Evolutionary conservation across 2,797 vertebrate species (phyloP).

Genomic region (Cyclura pinguis): DNA sequence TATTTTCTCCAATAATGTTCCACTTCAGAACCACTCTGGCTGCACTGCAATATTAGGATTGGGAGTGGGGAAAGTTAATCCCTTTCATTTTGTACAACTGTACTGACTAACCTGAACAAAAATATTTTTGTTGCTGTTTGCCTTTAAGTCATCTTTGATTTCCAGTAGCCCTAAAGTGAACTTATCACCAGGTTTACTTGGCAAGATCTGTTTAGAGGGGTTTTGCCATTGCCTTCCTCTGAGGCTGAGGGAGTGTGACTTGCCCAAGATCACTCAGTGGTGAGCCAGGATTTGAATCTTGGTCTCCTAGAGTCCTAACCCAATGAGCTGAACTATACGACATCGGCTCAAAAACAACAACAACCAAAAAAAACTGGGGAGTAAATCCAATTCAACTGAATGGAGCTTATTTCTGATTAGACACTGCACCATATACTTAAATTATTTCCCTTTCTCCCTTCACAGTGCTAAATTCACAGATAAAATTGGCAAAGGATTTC

Average conservation of each 20-base stretch:
- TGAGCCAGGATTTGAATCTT: too few species aligned
- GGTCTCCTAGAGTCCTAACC: too few species aligned
- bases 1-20: not conserved
- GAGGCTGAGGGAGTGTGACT: too few species aligned
- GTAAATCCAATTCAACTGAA: not conserved
- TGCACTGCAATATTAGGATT: not conserved
- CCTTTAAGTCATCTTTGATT: too few species aligned
- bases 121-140: too few species aligned
- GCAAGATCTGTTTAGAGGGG: too few species aligned
- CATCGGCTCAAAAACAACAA: too few species aligned
- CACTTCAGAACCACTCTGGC: not conserved
- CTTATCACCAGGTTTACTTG: too few species aligned
- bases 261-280: too few species aligned
- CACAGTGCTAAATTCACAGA: constrained; percentile 10
- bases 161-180: too few species aligned
- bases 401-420: not conserved
- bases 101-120: too few species aligned
- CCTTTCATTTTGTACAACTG: not conserved
- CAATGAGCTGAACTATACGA: not conserved
- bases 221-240: too few species aligned
- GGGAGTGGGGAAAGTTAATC: not conserved
- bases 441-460: constrained; percentile 17
- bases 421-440: not conserved
- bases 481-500: constrained; percentile 21
- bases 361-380: not conserved